Conservation (phyloP, 1,140 invertebrate genomes). For the Battus philenor region DNA sequence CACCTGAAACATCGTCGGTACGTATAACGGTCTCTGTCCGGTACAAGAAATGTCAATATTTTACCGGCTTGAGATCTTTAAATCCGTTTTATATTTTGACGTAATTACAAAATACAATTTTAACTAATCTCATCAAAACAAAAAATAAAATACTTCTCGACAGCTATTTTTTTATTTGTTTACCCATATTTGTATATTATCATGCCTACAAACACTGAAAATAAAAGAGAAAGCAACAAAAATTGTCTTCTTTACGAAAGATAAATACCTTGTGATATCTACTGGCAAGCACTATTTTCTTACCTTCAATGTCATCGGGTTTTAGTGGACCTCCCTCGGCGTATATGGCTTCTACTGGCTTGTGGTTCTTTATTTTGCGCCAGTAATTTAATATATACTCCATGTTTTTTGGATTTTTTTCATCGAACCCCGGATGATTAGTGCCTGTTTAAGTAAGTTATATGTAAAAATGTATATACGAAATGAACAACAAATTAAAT, state of each 20-base stretch:
- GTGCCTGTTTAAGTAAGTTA: slow-evolving; percentile 22
- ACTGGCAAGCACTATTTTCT: slow-evolving; percentile 16
- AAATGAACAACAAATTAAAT: not conserved
- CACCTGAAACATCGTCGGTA: slow-evolving; percentile 70
- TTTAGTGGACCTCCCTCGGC: slow-evolving; percentile 62
- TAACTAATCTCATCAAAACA: not conserved
- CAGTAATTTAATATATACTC: slow-evolving; percentile 61
- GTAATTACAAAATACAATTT: not conserved
- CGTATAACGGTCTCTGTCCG: slow-evolving; percentile 48
- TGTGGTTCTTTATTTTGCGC: slow-evolving; percentile 48
- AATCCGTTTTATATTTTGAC: slow-evolving; percentile 2
- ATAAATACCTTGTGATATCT: slow-evolving; percentile 12
- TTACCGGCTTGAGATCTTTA: slow-evolving; percentile 5
- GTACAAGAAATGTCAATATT: too few species aligned
- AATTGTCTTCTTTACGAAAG: slow-evolving; percentile 33
- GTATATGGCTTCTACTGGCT: slow-evolving; percentile 49
- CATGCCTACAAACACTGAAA: slow-evolving; percentile 38
- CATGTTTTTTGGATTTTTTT: slow-evolving; percentile 55
- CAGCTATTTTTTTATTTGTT: too few species aligned
- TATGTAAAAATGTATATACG: slow-evolving; percentile 1
- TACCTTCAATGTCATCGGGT: slow-evolving; percentile 54
- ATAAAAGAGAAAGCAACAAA: slow-evolving; percentile 48
- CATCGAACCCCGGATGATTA: slow-evolving; percentile 22
- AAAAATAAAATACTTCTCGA: too few species aligned
- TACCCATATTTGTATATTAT: too few species aligned